These are phyloP conservation scores for Bradypus variegatus DNA, from an alignment of 2,797 vertebrate genomes.

Conservation along the genomic window DNA sequence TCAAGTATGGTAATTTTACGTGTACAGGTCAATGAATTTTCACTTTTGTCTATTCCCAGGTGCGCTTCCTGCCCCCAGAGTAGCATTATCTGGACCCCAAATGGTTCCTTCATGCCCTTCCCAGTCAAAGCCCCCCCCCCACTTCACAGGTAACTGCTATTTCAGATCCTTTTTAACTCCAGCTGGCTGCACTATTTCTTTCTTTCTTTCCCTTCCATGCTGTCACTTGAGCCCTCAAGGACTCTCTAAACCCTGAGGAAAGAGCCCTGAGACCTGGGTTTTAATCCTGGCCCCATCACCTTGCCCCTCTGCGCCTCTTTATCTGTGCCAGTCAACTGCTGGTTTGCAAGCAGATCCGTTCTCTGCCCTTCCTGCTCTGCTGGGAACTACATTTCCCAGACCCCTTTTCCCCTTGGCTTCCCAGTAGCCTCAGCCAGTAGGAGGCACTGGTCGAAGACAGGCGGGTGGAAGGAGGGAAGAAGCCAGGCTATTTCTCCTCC, in stretches of 20 bases:
- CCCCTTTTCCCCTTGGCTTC: background rate
- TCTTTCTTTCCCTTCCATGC: background rate
- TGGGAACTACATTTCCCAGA: conserved; percentile 44
- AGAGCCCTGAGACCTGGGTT: background rate
- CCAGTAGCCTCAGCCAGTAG: background rate
- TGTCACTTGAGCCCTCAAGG: background rate
- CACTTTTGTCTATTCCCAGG: background rate
- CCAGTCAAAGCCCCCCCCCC: background rate
- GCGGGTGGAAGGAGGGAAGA: background rate
- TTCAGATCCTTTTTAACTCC: background rate
- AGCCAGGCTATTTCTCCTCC: background rate
- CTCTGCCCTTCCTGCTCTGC: background rate
- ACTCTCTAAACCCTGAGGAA: background rate
- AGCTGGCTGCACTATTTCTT: background rate
- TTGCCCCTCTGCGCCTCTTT: background rate
- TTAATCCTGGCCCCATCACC: background rate
- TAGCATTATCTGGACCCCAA: background rate
- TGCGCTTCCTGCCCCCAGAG: background rate
- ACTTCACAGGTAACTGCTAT: background rate
- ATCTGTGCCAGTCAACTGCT: background rate
- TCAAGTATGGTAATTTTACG: background rate
- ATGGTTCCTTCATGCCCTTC: background rate
- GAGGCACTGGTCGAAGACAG: background rate
- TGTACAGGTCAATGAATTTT: background rate
- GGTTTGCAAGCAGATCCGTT: background rate